These are phyloP conservation scores for Cartodere bifasciata DNA, from an alignment of 2,888 invertebrate genomes.

Conservation along the genomic window DNA sequence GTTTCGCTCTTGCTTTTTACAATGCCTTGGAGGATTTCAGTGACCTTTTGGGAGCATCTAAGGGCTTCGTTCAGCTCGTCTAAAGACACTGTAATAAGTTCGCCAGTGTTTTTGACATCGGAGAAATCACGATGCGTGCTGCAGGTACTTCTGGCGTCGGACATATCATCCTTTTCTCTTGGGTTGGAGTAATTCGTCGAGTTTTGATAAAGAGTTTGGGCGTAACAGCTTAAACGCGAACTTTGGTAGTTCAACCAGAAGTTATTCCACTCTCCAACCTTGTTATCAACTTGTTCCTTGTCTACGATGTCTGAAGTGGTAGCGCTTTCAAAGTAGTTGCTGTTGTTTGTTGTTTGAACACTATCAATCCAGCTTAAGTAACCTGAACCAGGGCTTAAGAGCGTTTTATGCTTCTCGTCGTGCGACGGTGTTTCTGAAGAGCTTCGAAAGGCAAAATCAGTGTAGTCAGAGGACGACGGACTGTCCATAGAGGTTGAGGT, in stretches of 20 bases:
- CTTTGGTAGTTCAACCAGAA: slow-evolving; percentile 36
- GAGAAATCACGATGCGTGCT: slow-evolving; percentile 31
- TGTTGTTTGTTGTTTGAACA: slow-evolving; percentile 27
- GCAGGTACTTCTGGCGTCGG: slow-evolving; percentile 30
- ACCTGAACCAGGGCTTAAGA: slow-evolving; percentile 29
- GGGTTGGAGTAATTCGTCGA: slow-evolving; percentile 21
- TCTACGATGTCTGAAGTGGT: slow-evolving; percentile 16
- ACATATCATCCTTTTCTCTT: slow-evolving; percentile 27
- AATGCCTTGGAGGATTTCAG: slow-evolving; percentile 32
- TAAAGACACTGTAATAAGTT: slow-evolving; percentile 24
- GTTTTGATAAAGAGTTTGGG: slow-evolving; percentile 25
- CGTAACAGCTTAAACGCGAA: slow-evolving; percentile 28
- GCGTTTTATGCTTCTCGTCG: slow-evolving; percentile 22
- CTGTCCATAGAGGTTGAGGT: slow-evolving; percentile 31
- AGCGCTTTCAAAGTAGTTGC: slow-evolving; percentile 27
- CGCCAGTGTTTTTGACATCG: slow-evolving; percentile 26
- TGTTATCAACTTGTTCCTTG: slow-evolving; percentile 24
- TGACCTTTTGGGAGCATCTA: slow-evolving; percentile 29
- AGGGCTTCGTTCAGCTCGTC: slow-evolving; percentile 32
- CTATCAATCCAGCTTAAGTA: slow-evolving; percentile 35
- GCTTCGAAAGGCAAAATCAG: slow-evolving; percentile 27
- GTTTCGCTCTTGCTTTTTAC: slow-evolving; percentile 26
- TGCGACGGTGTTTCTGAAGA: slow-evolving; percentile 17
- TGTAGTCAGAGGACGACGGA: slow-evolving; percentile 25
- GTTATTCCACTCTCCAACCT: slow-evolving; percentile 36